Evolutionary conservation across 2,113 vertebrate species (phyloP), one percentile per base, ranked within the genome.

Genomic region (Salvelinus sp.): DNA sequence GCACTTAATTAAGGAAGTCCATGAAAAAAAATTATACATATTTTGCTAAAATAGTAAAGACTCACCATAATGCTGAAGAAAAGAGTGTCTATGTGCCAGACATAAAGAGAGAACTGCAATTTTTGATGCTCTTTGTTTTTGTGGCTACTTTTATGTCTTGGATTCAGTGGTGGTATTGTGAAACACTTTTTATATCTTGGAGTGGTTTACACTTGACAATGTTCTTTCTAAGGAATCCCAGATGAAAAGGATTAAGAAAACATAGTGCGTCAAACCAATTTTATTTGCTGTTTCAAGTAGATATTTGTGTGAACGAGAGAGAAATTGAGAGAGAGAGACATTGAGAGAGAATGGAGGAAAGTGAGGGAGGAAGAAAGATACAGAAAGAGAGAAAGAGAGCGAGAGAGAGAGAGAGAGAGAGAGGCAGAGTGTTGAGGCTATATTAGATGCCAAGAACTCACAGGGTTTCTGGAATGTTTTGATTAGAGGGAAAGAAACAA

Each of bases 301-400:
- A 57, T 57, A 57, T 57, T 57, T 57, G 18, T 20, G 18, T 57
- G 50, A 13, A 57, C 16, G 5, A 38, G 38, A 38, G 38, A 38
- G 38, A 38, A 9, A 38, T 4, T 57, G 50, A 57, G 50, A 57
- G 50, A 13, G 50, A 57, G 50, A 57, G 50, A 57, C 33, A 38
- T 38, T 38, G 50, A 57, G 50, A 57, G 50, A 20, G 50, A 57
- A 10, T 18, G 50, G 50, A 23, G 20, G 6, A 10, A 70, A 38
- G 38, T 57, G 50, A 70, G 63, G 77, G 57, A 72, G 69, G 75
- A 57, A 77, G 71, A 81, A 71, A 73, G 70, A 80, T 62, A 25
- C 62, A 79, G 70, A 70, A 72, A 82, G 44, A 78, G 80, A 82
- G 48, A 64, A 69, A 78, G n/a, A 68, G 72, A 77, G 28, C 58